These are phyloP conservation scores for Tragelaphus eurycerus DNA, from an alignment of 2,797 vertebrate genomes.

Conservation along the genomic window DNA sequence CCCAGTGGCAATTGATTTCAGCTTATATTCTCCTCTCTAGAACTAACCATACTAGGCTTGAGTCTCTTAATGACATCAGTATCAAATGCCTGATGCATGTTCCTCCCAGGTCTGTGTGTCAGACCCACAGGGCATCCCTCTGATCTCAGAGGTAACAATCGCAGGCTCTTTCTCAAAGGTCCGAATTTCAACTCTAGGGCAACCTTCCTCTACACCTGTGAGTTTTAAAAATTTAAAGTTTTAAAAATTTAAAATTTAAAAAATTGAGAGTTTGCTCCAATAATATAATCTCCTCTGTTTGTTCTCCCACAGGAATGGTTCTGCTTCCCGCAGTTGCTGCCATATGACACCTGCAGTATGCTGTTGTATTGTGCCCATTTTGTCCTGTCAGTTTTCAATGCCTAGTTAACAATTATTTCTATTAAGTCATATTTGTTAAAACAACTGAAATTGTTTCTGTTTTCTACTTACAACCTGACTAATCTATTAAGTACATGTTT, in stretches of 20 bases:
- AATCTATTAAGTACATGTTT: background rate
- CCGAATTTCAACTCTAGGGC: background rate
- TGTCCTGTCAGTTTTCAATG: background rate
- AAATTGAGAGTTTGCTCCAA: too few species aligned
- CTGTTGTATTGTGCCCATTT: background rate
- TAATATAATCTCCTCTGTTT: background rate
- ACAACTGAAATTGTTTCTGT: background rate
- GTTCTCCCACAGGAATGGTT: background rate
- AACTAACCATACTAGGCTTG: background rate
- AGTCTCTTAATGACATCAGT: background rate
- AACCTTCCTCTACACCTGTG: background rate
- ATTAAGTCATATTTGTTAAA: background rate
- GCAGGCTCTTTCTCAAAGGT: background rate
- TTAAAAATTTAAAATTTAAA: background rate
- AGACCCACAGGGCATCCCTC: background rate
- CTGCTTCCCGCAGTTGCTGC: background rate
- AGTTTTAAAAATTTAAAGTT: background rate
- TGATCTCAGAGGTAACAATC: background rate
- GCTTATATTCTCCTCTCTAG: background rate
- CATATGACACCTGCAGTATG: background rate
- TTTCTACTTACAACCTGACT: background rate
- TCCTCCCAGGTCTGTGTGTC: background rate
- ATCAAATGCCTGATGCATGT: background rate
- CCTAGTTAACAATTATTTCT: background rate
- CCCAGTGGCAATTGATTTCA: background rate